phyloP scores from a whole-genome alignment of 2,888 invertebrate species.

The Heliconius charithonia region DNA sequence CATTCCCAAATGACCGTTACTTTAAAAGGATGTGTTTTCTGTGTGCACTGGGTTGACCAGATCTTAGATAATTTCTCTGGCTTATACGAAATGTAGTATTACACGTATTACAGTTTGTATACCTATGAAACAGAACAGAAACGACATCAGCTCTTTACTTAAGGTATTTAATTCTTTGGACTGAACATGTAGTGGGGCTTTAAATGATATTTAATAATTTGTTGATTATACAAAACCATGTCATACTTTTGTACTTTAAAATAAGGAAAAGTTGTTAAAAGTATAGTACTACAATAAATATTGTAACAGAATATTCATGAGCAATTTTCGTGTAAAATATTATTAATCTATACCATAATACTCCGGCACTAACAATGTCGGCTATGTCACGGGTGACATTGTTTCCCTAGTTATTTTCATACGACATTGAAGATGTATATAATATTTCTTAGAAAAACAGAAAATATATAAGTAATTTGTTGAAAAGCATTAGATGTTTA shows the following conservation, averaged over 20 bases:
- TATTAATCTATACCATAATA: background rate
- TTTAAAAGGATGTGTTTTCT: background rate
- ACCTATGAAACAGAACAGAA: background rate
- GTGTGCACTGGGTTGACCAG: background rate
- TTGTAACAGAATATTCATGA: background rate
- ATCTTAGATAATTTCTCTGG: conserved; percentile 3
- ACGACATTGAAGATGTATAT: conserved; percentile 30
- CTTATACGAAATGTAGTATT: background rate
- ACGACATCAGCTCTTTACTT: background rate
- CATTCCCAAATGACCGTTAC: conserved; percentile 29
- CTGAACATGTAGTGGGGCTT: no score
- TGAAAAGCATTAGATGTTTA: background rate
- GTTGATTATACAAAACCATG: no score
- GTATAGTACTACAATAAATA: background rate
- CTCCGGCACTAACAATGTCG: background rate
- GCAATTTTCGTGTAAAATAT: background rate
- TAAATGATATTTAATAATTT: background rate
- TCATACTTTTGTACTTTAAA: no score
- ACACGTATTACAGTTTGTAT: background rate
- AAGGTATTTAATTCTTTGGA: background rate
- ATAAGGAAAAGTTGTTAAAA: no score
- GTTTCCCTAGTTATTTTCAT: conserved; percentile 32
- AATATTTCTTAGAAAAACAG: conserved; percentile 6
- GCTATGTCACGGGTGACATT: conserved; percentile 27
- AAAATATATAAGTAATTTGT: conserved; percentile 2